phyloP scores from a whole-genome alignment of 2,888 invertebrate species.

The Brachylomia viminalis region DNA sequence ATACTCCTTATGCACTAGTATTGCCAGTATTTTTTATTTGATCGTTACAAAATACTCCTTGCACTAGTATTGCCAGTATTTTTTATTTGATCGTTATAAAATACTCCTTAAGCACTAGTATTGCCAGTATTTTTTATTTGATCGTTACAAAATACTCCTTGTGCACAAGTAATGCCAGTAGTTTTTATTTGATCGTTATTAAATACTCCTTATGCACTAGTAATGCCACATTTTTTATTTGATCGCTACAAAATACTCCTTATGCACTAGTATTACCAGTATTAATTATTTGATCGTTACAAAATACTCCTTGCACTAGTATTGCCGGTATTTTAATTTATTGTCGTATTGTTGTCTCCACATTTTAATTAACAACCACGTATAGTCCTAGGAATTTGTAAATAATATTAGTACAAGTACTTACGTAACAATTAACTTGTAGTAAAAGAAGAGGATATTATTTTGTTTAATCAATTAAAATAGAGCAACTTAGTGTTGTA shows the following conservation, averaged over 20 bases:
- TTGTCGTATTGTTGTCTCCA: not conserved
- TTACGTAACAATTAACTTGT: not conserved
- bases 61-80: too few species aligned
- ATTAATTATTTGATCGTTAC: not conserved
- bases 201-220: not conserved
- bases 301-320: not conserved
- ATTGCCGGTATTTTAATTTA: not conserved
- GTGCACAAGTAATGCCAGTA: too few species aligned
- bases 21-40: too few species aligned
- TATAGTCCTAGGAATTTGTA: not conserved
- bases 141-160: not conserved
- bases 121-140: too few species aligned
- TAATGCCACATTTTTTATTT: too few species aligned
- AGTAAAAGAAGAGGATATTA: not conserved
- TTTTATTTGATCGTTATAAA: not conserved
- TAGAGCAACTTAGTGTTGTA: not conserved
- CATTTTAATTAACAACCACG: not conserved
- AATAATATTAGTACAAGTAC: slow-evolving; percentile 8
- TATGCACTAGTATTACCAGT: too few species aligned
- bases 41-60: not conserved
- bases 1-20: not conserved
- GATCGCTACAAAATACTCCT: not conserved
- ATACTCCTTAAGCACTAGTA: not conserved
- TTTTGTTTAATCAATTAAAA: not conserved
- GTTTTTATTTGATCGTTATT: not conserved